Conservation (phyloP, 1,140 invertebrate species). For the Wiebesia pumilae region DNA sequence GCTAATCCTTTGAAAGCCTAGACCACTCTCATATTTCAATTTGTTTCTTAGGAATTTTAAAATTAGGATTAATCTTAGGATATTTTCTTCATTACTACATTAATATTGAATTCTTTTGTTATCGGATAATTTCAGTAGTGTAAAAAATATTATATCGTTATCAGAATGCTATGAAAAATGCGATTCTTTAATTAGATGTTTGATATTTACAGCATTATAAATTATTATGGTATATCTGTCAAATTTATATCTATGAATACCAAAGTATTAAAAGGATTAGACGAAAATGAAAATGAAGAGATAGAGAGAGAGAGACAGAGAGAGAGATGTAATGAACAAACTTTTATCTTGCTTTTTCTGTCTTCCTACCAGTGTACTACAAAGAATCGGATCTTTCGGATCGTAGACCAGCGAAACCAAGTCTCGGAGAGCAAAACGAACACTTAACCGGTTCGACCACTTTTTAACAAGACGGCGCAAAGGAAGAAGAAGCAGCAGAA, state of each 20-base stretch:
- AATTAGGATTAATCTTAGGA: background rate
- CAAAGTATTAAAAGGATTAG: no score
- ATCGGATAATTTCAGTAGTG: no score
- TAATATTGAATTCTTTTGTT: no score
- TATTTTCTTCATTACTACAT: no score
- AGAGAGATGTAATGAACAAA: conserved; percentile 3
- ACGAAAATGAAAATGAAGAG: background rate
- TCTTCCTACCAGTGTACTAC: conserved; percentile 55
- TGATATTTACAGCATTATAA: no score
- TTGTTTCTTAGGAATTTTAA: background rate
- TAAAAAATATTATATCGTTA: no score
- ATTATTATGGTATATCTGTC: no score
- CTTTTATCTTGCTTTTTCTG: conserved; percentile 2
- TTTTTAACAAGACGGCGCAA: conserved; percentile 73
- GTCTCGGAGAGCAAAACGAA: conserved; percentile 66
- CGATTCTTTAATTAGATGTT: no score
- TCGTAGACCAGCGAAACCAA: conserved; percentile 71
- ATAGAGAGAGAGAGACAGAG: background rate
- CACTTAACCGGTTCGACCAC: conserved; percentile 74
- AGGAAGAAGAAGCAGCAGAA: conserved; percentile 36
- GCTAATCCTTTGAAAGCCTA: background rate
- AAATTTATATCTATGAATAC: no score
- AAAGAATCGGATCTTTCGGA: conserved; percentile 68
- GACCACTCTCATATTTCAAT: background rate
- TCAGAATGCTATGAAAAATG: no score